Conservation (phyloP, 2,797 vertebrate species). For the Pantherophis alleghaniensis region DNA sequence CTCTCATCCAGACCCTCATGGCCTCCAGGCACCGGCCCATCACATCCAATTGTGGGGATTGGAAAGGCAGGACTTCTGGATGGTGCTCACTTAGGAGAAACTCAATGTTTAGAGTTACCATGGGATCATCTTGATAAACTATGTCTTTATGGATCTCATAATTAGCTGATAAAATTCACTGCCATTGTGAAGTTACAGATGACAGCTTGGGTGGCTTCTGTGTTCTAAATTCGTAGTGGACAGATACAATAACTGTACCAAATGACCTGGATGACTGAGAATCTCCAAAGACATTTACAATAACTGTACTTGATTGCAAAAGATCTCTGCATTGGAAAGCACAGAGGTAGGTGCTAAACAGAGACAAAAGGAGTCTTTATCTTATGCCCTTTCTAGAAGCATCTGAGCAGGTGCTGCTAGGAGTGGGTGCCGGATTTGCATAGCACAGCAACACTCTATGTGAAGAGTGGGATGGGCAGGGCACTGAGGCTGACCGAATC, state of each 20-base stretch:
- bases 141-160: background rate
- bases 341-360: background rate
- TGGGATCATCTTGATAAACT: background rate
- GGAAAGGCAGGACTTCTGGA: background rate
- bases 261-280: no score
- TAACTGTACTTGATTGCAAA: no score
- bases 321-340: background rate
- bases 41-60: background rate
- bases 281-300: no score
- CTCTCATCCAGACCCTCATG: no score
- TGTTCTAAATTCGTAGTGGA: background rate
- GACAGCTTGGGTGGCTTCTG: background rate
- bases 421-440: background rate
- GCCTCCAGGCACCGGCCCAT: no score
- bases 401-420: background rate
- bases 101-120: background rate
- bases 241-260: no score
- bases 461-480: background rate
- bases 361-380: background rate
- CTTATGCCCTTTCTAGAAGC: background rate
- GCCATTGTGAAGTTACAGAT: background rate
- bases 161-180: background rate
- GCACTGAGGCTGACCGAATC: no score
- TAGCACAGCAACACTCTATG: no score
- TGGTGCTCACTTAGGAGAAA: background rate